Evolutionary conservation across 2,888 invertebrate species (phyloP), one percentile per base, ranked within the genome.

Genomic region (Microplitis deprimator): DNA sequence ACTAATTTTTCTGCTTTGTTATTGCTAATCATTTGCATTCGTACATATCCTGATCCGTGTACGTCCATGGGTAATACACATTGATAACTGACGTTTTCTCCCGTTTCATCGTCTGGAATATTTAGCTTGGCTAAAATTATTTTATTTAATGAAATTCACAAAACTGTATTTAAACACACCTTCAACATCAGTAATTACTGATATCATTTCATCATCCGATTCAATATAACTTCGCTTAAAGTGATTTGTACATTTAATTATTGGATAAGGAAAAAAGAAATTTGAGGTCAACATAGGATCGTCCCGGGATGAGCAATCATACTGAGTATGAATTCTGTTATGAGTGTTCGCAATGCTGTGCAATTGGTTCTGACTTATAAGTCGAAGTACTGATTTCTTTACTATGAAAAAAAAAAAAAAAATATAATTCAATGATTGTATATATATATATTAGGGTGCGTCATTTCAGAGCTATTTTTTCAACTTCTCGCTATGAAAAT

Each of bases 131-230:
- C n/a, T 20, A 40, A 41, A 5, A 61, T 67, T 20, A 39, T 16
- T 50, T 61, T 38, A 38, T n/a, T 64, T 41, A 13, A 75, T 13
- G 8, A 29, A 17, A 73, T 39, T 5, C 38, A 38, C 70, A 29
- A 73, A 79, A 79, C 40, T 6, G 7, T 1, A 70, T 39, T 4
- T 41, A 60, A 16, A 68, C 77, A 88, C 85, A 93, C 94, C 94
- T 91, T 94, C 94, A 59, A 94, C 93, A 86, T 94, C 94, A 1
- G 94, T 94, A 64, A 93, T 92, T 70, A 94, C 93, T 0, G 94
- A 94, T 29, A 94, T 93, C 81, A 94, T 93, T 85, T 94, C 94
- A 81, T 94, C 94, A 80, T 94, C 94, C 61, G 94, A 92, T 84
- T 94, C 94, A 68, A 94, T 93, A 83, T 93, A 94, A 81, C 93